Evolutionary conservation across 2,888 invertebrate species (phyloP).

Genomic region (Sphaerophoria taeniata): DNA sequence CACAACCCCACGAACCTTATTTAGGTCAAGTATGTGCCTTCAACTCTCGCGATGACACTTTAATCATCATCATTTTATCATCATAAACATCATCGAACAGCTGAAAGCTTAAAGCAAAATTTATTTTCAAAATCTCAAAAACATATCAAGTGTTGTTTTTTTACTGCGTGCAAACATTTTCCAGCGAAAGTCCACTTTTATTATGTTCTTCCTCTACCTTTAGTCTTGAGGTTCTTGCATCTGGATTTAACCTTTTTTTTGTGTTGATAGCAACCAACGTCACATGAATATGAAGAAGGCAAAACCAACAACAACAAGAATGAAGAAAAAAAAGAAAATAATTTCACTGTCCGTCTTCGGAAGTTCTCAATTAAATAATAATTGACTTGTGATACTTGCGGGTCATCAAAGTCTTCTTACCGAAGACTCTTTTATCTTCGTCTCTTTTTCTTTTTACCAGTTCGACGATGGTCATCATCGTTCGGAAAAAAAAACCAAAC

Average conservation of each 20-base stretch:
- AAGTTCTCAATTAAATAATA: constrained; percentile 66
- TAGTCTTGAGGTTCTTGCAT: neutral
- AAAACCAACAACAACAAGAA: constrained; percentile 2
- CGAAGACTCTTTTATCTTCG: neutral
- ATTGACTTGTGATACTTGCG: constrained; percentile 51
- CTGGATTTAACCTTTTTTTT: constrained; percentile 26
- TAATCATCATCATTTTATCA: neutral
- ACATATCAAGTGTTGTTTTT: neutral
- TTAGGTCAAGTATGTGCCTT: constrained; percentile 38
- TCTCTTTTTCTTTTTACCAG: neutral
- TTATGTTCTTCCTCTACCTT: constrained; percentile 27
- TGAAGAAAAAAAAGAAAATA: constrained; percentile 15
- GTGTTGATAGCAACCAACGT: constrained; percentile 10
- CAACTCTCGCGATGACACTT: neutral
- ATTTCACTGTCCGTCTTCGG: constrained; percentile 50
- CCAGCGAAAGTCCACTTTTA: constrained; percentile 66
- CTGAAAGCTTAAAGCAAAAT: constrained; percentile 30
- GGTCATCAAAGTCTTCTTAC: constrained; percentile 5
- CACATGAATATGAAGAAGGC: constrained; percentile 2
- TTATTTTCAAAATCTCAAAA: constrained; percentile 19
- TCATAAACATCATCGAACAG: neutral
- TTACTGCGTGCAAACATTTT: constrained; percentile 24
- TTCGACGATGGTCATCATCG: neutral
- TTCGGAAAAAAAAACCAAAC: neutral
- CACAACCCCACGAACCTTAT: constrained; percentile 18